Conservation (phyloP, 2,113 vertebrate species). For the Ramphastos sulfuratus region DNA sequence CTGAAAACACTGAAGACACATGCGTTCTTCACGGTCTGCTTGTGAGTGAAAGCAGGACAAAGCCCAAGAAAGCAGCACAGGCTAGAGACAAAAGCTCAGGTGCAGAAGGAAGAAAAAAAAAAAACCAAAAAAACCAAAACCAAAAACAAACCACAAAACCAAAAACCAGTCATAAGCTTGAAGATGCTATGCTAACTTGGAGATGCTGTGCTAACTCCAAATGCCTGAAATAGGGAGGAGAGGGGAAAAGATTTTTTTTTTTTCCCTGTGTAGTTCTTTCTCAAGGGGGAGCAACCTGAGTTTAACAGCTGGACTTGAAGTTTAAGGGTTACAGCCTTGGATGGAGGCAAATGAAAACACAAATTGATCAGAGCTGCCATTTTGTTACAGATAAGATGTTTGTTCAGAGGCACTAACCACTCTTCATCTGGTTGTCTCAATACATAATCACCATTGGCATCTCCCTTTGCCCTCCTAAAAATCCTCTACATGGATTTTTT, state of each 20-base stretch:
- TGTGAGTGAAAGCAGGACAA: neutral
- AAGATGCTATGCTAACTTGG: neutral
- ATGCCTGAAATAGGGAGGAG: neutral
- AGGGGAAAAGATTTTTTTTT: neutral
- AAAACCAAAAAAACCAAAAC: too few species aligned
- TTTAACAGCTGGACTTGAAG: neutral
- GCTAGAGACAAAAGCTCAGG: neutral
- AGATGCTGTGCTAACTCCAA: neutral
- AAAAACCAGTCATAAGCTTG: neutral
- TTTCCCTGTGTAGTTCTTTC: neutral
- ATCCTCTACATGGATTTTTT: slow-evolving; percentile 31
- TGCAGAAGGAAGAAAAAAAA: neutral
- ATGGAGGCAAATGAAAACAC: neutral
- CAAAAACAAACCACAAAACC: neutral
- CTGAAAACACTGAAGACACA: fast-evolving
- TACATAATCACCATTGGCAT: neutral
- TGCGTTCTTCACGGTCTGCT: neutral
- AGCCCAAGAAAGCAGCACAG: neutral
- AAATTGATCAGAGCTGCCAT: slow-evolving; percentile 39
- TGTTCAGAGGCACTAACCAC: neutral
- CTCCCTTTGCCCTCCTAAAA: neutral
- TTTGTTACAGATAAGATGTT: slow-evolving; percentile 23
- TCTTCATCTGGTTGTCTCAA: neutral
- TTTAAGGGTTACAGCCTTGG: neutral
- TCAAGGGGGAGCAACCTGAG: neutral